Evolutionary conservation across 1,140 invertebrate genomes (phyloP), one percentile per base, ranked within the genome.

Genomic region (Carcinoscorpius rotundicauda): DNA sequence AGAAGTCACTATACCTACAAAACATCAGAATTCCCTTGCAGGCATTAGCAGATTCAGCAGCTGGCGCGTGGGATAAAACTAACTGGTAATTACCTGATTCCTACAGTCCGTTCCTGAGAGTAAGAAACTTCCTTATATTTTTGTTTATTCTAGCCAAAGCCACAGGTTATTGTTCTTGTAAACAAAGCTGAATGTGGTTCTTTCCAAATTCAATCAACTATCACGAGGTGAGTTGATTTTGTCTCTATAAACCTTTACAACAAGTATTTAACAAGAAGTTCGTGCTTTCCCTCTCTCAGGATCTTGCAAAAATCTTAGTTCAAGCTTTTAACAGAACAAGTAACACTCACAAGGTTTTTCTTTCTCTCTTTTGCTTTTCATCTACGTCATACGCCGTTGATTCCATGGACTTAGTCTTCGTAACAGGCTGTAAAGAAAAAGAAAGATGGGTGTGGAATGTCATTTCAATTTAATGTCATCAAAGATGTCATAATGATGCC

Each of bases 311-410:
- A 51, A 5, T 29, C 6, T 57, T 10, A 63, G 11, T 57, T 51
- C 8, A 9, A 4, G 5, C 1, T 51, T 61, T 61, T 49, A 55
- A 6, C 11, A 9, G 49, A 5, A 6, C 51, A 58, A 56, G 10
- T 29, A 60, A 65, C 52, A 72, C 75, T 75, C 70, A 76, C 75
- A 69, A 66, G 66, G 64, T 74, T 72, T 70, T 70, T 66, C 65
- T 68, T 53, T 60, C 60, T 66, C 66, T 70, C 55, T 68, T 64
- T 29, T 68, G 64, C 56, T 72, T 70, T 9, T 74, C 67, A 5
- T 72, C 70, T 60, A 63, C 67, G 10, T 66, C 65, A 48, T 58
- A 65, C 4, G 68, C 55, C 51, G 69, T 62, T 60, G 63, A 63
- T 9, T 71, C 70, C 11, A 68, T 64, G 4, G 70, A 71, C 57